Conservation (phyloP, 2,888 invertebrate species). For the Acanthosoma haemorrhoidale region DNA sequence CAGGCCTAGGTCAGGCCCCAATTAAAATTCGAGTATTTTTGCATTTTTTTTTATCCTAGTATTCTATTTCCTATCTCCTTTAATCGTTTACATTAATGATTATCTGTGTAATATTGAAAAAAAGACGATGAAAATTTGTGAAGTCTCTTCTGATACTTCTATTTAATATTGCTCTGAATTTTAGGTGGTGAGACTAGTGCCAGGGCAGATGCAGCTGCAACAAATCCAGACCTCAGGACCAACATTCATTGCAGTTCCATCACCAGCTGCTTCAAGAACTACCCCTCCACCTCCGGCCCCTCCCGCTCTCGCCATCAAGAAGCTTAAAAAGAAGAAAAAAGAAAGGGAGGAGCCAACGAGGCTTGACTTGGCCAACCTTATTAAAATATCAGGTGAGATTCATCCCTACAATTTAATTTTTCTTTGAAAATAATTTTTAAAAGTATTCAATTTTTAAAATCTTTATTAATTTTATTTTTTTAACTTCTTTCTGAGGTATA, state of each 20-base stretch:
- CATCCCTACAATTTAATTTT: neutral
- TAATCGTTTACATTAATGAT: no score
- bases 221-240: slow-evolving; percentile 51
- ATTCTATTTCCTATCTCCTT: no score
- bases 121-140: no score
- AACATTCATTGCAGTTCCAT: slow-evolving; percentile 48
- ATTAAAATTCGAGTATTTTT: no score
- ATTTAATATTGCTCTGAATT: neutral
- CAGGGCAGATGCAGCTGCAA: slow-evolving; percentile 48
- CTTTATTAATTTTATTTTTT: no score
- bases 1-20: no score
- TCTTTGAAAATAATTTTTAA: no score
- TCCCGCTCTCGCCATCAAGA: slow-evolving; percentile 44
- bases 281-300: slow-evolving; percentile 28
- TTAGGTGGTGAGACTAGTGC: slow-evolving; percentile 45
- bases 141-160: no score
- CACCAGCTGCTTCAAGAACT: slow-evolving; percentile 38
- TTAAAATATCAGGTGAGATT: slow-evolving; percentile 61
- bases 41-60: no score
- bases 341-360: slow-evolving; percentile 53
- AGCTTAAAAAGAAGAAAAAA: slow-evolving; percentile 54
- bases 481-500: neutral
- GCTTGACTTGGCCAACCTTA: slow-evolving; percentile 65
- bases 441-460: no score
- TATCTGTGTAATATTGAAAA: no score